Evolutionary conservation across 1,140 invertebrate genomes (phyloP).

Genomic region (Sinonovacula constricta): DNA sequence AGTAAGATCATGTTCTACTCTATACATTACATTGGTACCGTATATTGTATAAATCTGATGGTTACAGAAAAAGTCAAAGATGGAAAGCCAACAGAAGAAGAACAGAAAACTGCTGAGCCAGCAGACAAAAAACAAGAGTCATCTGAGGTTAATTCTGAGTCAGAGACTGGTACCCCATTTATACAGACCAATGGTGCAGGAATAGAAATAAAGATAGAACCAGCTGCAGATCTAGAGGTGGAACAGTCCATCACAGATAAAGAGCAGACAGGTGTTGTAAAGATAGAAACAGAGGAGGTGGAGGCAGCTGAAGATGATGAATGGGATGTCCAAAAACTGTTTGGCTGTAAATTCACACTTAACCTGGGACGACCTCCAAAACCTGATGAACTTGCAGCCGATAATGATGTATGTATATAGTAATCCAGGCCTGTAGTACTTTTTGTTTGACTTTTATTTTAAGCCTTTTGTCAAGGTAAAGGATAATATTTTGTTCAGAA

Average conservation of each 20-base stretch:
- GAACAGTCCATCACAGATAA: conserved; percentile 27
- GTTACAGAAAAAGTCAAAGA: too few species aligned
- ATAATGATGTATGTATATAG: conserved; percentile 83
- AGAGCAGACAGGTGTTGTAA: conserved; percentile 32
- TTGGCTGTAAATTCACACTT: conserved; percentile 80
- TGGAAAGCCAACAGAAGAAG: too few species aligned
- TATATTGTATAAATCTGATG: too few species aligned
- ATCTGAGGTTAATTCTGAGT: neutral
- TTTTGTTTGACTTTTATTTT: neutral
- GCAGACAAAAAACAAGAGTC: neutral
- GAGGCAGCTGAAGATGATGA: conserved; percentile 34
- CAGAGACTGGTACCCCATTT: neutral
- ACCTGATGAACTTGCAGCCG: conserved; percentile 81
- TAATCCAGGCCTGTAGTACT: neutral
- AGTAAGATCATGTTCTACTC: too few species aligned
- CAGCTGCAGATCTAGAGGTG: neutral
- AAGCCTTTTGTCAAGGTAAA: neutral
- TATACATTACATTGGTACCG: too few species aligned
- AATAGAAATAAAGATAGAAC: neutral
- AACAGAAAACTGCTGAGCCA: neutral
- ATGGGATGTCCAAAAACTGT: conserved; percentile 5
- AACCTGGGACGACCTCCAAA: conserved; percentile 83
- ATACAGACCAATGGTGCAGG: neutral
- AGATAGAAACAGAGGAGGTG: conserved; percentile 15
- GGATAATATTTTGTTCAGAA: neutral